phyloP scores from a whole-genome alignment of 2,113 vertebrate species.

The Corynorhinus townsendii region DNA sequence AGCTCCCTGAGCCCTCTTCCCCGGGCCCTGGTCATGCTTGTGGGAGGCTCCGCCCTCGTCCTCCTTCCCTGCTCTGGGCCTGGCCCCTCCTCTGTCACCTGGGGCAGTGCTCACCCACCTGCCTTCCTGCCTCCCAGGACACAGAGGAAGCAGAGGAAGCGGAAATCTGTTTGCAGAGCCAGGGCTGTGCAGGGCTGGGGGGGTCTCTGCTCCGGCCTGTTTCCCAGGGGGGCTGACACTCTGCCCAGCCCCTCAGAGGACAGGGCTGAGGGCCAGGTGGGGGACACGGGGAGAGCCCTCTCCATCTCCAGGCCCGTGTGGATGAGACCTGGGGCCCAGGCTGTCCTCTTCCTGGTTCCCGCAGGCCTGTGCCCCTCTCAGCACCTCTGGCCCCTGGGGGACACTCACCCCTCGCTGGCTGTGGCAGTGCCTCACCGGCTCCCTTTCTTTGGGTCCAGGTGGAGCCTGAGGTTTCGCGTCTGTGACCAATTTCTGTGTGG shows the following conservation, averaged over 20 bases:
- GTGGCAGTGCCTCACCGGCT: background rate
- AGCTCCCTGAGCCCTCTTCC: background rate
- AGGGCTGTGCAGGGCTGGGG: background rate
- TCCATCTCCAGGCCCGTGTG: background rate
- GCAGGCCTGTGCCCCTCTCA: background rate
- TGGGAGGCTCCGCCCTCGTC: background rate
- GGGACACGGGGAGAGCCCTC: background rate
- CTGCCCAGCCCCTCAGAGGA: background rate
- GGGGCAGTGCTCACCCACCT: background rate
- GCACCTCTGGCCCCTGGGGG: background rate
- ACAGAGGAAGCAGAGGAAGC: background rate
- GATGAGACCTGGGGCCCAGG: background rate
- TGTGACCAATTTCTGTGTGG: background rate
- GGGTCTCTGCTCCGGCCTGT: background rate
- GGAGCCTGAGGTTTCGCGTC: background rate
- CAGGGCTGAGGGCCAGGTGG: background rate
- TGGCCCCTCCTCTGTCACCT: background rate
- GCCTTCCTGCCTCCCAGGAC: background rate
- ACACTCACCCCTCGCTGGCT: background rate
- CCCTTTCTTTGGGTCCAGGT: background rate
- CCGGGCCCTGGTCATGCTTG: background rate
- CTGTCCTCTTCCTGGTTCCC: background rate
- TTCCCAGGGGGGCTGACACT: background rate
- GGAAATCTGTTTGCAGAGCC: background rate
- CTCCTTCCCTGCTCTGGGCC: background rate